These are phyloP conservation scores for Leucoraja erinaceus DNA, from an alignment of 2,113 vertebrate species.

Conservation along the genomic window DNA sequence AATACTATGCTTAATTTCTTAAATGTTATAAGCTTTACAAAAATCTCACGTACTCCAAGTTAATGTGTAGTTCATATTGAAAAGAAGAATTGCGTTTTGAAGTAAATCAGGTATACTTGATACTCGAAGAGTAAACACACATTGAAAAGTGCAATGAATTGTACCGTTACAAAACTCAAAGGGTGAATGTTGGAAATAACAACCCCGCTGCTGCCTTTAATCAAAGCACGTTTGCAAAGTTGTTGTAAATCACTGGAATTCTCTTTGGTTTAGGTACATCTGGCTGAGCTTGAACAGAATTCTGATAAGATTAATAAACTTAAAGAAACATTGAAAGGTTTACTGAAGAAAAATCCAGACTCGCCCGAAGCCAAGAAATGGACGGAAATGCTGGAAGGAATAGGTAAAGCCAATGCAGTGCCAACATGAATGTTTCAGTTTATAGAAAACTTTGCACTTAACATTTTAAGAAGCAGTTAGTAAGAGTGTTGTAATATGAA, in stretches of 20 bases:
- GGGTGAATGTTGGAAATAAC: background rate
- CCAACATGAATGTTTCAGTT: background rate
- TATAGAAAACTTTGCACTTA: background rate
- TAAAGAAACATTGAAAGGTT: slow-evolving; percentile 68
- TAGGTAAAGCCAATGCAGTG: slow-evolving; percentile 66
- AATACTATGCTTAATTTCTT: background rate
- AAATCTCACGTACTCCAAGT: background rate
- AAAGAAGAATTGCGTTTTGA: background rate
- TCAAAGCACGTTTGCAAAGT: background rate
- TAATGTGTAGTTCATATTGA: background rate
- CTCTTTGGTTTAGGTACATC: slow-evolving; percentile 65
- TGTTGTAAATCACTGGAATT: background rate
- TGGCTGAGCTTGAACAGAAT: slow-evolving; percentile 78
- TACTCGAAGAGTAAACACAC: background rate
- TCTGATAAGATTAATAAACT: slow-evolving; percentile 80
- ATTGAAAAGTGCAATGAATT: background rate
- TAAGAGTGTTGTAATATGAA: background rate
- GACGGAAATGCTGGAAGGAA: slow-evolving; percentile 82
- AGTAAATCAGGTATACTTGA: background rate
- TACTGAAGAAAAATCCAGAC: slow-evolving; percentile 77
- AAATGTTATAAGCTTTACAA: background rate
- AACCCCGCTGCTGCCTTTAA: background rate
- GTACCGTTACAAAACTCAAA: background rate
- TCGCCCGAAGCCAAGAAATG: slow-evolving; percentile 81
- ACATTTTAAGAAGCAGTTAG: background rate